Conservation (phyloP, 1,140 invertebrate genomes). For the Globodera ellingtonae region DNA sequence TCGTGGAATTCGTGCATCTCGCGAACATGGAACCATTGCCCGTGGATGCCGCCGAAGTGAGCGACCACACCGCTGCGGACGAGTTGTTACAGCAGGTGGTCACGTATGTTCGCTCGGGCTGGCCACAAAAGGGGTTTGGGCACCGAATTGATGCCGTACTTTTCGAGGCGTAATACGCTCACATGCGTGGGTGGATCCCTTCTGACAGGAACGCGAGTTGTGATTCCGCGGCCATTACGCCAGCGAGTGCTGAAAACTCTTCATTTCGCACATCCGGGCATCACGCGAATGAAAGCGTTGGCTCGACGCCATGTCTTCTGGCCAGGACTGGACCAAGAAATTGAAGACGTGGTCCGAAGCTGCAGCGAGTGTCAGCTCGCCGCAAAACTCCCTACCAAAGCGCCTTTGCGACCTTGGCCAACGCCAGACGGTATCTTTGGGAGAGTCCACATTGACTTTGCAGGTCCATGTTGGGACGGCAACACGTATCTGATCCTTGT, state of each 20-base stretch:
- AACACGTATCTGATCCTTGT: slow-evolving; percentile 1
- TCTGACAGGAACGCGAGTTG: neutral
- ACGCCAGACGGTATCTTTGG: neutral
- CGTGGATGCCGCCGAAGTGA: slow-evolving; percentile 3
- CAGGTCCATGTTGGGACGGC: neutral
- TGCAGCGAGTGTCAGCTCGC: neutral
- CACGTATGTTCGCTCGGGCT: neutral
- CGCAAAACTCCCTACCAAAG: neutral
- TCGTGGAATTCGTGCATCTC: slow-evolving; percentile 4
- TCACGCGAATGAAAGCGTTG: neutral
- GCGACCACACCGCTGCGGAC: slow-evolving; percentile 1
- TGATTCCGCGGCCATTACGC: neutral
- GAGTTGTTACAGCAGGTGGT: slow-evolving; percentile 4
- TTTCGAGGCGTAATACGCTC: neutral
- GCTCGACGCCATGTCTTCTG: neutral
- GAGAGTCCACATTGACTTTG: neutral
- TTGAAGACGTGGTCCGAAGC: neutral
- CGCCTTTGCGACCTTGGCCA: neutral
- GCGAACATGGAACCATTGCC: neutral
- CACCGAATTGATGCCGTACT: neutral
- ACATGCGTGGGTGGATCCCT: neutral
- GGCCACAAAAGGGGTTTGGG: neutral
- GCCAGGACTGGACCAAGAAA: neutral
- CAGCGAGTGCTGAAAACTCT: neutral
- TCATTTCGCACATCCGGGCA: neutral